A percentile compares a stretch with the other conserved stretches of the same genome.
These are phyloP conservation scores for Thumatha senex DNA, from an alignment of 2,888 invertebrate species.

Conservation along the genomic window DNA sequence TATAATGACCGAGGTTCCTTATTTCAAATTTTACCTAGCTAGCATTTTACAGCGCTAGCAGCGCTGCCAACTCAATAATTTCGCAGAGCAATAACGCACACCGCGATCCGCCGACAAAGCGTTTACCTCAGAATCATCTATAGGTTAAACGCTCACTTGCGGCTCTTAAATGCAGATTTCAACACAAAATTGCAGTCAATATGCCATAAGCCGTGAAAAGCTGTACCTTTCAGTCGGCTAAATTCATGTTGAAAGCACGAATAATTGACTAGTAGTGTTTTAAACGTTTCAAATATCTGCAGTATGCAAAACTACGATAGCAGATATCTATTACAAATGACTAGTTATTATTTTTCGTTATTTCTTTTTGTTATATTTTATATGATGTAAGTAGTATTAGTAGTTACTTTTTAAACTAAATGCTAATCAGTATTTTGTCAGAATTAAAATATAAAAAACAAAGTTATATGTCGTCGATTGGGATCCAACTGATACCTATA, in stretches of 20 bases:
- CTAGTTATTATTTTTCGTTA: no score
- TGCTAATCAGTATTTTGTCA: no score
- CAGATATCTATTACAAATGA: no score
- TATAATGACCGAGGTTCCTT: no score
- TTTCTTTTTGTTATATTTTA: no score
- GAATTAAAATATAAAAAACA: no score
- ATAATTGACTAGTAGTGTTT: neutral
- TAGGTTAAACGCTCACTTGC: neutral
- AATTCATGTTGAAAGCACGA: neutral
- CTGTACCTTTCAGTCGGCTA: neutral
- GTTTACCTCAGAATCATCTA: neutral
- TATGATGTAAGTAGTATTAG: no score
- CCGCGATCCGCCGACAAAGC: neutral
- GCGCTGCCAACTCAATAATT: neutral
- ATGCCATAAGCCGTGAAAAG: slow-evolving; percentile 1
- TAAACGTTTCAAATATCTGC: neutral
- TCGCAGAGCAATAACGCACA: neutral
- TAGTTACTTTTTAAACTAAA: no score
- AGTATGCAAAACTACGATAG: no score
- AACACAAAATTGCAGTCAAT: slow-evolving; percentile 4
- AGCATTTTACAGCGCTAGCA: neutral
- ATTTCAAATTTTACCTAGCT: no score
- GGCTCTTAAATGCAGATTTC: slow-evolving; percentile 1
- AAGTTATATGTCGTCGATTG: no score
- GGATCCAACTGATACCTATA: no score